A percentile compares a stretch with the other conserved stretches of the same genome.
Evolutionary conservation across 2,797 vertebrate species (phyloP).

Genomic region (Yasuhikotakia modesta): DNA sequence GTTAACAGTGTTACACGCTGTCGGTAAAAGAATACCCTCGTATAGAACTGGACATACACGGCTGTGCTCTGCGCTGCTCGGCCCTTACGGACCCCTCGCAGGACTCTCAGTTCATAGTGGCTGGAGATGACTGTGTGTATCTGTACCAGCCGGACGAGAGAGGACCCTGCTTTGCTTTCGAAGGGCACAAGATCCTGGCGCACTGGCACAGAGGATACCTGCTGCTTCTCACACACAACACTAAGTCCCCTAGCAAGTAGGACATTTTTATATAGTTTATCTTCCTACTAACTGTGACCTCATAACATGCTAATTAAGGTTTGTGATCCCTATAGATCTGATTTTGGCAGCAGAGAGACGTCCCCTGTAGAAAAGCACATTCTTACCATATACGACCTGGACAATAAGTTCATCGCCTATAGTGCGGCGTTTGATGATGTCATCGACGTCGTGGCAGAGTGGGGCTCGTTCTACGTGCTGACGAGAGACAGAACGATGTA

Average conservation of each 20-base stretch:
- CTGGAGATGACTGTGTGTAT: constrained; percentile 95
- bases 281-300: too few relatives aligned
- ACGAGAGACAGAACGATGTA: constrained; percentile 90
- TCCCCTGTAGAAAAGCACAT: constrained; percentile 89
- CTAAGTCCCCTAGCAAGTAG: constrained; percentile 80
- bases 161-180: constrained; percentile 97
- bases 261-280: background rate
- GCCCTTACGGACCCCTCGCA: constrained; percentile 94
- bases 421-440: constrained; percentile 89
- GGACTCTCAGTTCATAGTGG: constrained; percentile 97
- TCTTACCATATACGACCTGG: constrained; percentile 93
- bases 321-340: constrained; percentile 78
- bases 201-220: constrained; percentile 97
- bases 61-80: constrained; percentile 90
- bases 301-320: background rate
- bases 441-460: constrained; percentile 93
- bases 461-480: constrained; percentile 94
- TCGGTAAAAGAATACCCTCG: constrained; percentile 91
- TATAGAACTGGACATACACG: constrained; percentile 89
- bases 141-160: constrained; percentile 95
- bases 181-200: constrained; percentile 91
- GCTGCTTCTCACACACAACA: constrained; percentile 75
- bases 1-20: constrained; percentile 86
- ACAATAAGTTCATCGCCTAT: constrained; percentile 98
- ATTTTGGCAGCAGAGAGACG: constrained; percentile 83